Evolutionary conservation across 2,888 invertebrate species (phyloP).

Genomic region (Agriopis marginaria): DNA sequence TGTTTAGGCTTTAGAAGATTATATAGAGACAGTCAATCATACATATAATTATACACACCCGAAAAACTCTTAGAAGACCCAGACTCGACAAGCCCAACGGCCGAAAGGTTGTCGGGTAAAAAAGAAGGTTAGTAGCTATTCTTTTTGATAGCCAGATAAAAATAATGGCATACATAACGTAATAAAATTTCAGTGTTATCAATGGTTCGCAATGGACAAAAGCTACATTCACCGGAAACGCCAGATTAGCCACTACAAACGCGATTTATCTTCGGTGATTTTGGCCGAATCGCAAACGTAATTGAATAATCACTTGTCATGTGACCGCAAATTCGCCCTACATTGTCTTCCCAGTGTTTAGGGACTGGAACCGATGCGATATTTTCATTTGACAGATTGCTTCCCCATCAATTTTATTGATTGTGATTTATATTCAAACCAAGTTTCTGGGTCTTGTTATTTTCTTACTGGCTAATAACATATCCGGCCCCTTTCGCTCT

Average conservation of each 20-base stretch:
- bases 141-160: too few relatives aligned
- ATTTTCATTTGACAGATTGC: constrained; percentile 4
- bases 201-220: constrained; percentile 5
- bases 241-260: constrained; percentile 59
- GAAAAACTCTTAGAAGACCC: too few relatives aligned
- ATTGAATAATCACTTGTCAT: constrained; percentile 62
- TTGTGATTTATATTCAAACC: constrained; percentile 12
- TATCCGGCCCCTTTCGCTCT: background rate
- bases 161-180: too few relatives aligned
- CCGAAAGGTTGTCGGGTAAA: too few relatives aligned
- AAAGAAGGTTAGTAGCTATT: too few relatives aligned
- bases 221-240: constrained; percentile 22
- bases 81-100: too few relatives aligned
- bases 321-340: constrained; percentile 25
- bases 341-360: constrained; percentile 16
- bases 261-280: constrained; percentile 58
- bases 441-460: background rate
- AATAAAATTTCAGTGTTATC: background rate
- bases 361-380: background rate
- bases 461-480: background rate
- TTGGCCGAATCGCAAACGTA: constrained; percentile 60
- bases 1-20: too few relatives aligned
- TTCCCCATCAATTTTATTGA: constrained; percentile 15
- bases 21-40: too few relatives aligned
- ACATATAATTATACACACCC: too few relatives aligned